A percentile compares a stretch with the other conserved stretches of the same genome.
Evolutionary conservation across 1,140 invertebrate genomes (phyloP).

Genomic region (Atta colombica): DNA sequence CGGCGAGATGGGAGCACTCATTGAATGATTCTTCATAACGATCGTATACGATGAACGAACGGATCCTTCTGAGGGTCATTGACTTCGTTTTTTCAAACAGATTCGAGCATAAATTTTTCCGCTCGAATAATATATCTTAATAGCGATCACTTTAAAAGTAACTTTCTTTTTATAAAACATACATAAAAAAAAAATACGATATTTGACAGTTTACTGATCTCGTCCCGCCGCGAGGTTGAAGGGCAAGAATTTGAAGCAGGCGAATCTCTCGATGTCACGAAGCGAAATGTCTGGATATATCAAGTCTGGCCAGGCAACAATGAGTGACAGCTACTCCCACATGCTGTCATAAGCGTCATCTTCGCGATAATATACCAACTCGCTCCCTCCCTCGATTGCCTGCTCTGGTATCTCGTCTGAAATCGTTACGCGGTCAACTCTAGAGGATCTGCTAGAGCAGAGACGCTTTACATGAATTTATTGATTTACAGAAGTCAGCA

Average conservation of each 20-base stretch:
- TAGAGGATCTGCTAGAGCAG: constrained; percentile 69
- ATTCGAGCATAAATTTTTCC: constrained; percentile 42
- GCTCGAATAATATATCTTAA: background rate
- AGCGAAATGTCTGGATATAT: constrained; percentile 76
- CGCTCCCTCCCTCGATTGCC: constrained; percentile 71
- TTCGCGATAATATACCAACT: constrained; percentile 76
- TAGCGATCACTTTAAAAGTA: background rate
- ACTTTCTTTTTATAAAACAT: background rate
- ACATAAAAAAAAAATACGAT: background rate
- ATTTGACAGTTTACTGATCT: constrained; percentile 65
- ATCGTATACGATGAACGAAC: constrained; percentile 24
- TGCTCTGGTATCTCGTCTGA: constrained; percentile 78
- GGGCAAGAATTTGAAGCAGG: constrained; percentile 71
- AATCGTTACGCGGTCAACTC: constrained; percentile 79
- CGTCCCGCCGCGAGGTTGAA: constrained; percentile 52
- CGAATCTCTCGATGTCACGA: constrained; percentile 65
- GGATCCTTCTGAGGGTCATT: constrained; percentile 8
- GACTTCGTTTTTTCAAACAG: constrained; percentile 39
- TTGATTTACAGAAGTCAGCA: background rate
- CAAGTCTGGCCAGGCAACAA: constrained; percentile 80
- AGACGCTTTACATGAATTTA: constrained; percentile 56
- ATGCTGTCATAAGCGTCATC: constrained; percentile 84
- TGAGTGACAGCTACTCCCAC: constrained; percentile 86
- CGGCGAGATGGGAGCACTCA: constrained; percentile 28
- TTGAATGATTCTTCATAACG: constrained; percentile 60